Percentiles rank a stretch among this genome's conserved stretches.
Evolutionary conservation across 2,113 vertebrate genomes (phyloP).

Genomic region (Leptodactylus fuscus): DNA sequence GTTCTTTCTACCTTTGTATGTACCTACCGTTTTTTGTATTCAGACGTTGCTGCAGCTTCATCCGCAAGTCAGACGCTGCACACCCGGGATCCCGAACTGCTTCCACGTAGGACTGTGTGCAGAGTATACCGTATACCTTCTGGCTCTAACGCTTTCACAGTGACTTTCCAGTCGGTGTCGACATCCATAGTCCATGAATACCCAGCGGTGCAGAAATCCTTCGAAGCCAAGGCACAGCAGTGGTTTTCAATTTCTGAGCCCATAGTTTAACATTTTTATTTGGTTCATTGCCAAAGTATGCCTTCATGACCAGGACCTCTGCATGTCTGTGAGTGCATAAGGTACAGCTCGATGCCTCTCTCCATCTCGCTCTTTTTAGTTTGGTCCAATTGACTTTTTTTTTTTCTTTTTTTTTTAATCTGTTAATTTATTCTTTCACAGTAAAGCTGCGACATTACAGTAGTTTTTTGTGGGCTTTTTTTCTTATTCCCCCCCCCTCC

Average conservation of each 20-base stretch:
- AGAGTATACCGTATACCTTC: neutral
- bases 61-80: neutral
- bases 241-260: neutral
- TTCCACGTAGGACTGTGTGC: neutral
- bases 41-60: slow-evolving; percentile 12
- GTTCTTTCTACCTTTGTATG: slow-evolving; percentile 87
- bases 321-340: slow-evolving; percentile 3
- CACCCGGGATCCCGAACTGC: neutral
- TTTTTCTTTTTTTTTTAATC: neutral
- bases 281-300: slow-evolving; percentile 28
- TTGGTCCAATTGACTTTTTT: neutral
- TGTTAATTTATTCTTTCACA: slow-evolving; percentile 21
- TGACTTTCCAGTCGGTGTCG: neutral
- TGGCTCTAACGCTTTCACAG: neutral
- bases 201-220: neutral
- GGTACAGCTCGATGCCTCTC: neutral
- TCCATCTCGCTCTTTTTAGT: neutral
- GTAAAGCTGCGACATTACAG: neutral
- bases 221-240: neutral
- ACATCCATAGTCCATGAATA: neutral
- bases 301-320: neutral
- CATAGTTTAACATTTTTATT: neutral
- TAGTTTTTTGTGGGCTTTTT: neutral
- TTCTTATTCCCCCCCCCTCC: neutral
- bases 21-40: slow-evolving; percentile 85